Percentiles rank a stretch among this genome's conserved stretches.
phyloP scores from a whole-genome alignment of 2,888 invertebrate genomes.

The Xiphydria camelus region DNA sequence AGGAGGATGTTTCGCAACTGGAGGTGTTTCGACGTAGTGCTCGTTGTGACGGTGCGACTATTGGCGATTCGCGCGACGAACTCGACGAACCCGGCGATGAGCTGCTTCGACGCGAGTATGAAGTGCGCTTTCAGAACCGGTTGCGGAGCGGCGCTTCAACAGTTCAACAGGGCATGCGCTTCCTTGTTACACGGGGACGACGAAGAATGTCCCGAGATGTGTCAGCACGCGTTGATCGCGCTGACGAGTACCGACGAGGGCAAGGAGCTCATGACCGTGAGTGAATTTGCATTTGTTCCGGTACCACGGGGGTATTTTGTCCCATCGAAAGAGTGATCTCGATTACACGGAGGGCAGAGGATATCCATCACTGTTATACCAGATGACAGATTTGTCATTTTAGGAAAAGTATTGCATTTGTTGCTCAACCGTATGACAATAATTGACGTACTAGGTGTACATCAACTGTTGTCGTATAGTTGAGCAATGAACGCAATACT shows the following conservation, averaged over 20 bases:
- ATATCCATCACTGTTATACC: too few relatives aligned
- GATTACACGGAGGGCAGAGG: too few relatives aligned
- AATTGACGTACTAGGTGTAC: too few relatives aligned
- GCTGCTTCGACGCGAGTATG: constrained; percentile 70
- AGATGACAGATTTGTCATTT: too few relatives aligned
- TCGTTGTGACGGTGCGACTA: constrained; percentile 30
- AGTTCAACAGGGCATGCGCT: constrained; percentile 75
- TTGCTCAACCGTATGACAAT: too few relatives aligned
- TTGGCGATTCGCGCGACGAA: constrained; percentile 32
- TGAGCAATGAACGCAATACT: too few relatives aligned
- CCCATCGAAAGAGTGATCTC: too few relatives aligned
- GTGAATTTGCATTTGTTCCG: too few relatives aligned
- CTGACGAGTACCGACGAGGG: constrained; percentile 80
- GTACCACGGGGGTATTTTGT: too few relatives aligned
- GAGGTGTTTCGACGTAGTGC: constrained; percentile 33
- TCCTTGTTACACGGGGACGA: constrained; percentile 66
- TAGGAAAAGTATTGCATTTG: too few relatives aligned
- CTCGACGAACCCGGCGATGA: constrained; percentile 49
- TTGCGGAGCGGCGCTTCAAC: constrained; percentile 76
- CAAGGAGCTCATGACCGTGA: constrained; percentile 75
- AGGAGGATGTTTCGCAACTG: constrained; percentile 43
- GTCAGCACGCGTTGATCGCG: constrained; percentile 78
- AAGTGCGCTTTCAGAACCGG: constrained; percentile 77
- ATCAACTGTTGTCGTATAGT: too few relatives aligned
- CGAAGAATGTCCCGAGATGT: constrained; percentile 69